These are phyloP conservation scores for Alces alces DNA, from an alignment of 2,113 vertebrate species.

Conservation along the genomic window DNA sequence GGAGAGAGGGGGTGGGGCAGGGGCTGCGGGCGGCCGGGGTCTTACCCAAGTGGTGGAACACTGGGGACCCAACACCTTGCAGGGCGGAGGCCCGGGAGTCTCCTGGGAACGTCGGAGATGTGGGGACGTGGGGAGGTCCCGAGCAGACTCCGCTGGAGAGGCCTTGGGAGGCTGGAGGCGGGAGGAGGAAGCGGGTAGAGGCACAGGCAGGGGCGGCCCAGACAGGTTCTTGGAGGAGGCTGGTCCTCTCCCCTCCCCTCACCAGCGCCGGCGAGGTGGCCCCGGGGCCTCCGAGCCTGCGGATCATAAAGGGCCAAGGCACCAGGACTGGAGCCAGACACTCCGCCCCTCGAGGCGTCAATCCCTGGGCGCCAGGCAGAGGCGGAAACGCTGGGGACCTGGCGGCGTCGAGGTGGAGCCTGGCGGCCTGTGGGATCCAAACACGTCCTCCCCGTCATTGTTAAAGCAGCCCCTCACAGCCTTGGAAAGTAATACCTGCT, in stretches of 20 bases:
- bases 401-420: background rate
- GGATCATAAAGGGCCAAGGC: background rate
- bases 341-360: background rate
- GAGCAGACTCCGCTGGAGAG: background rate
- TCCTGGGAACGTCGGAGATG: background rate
- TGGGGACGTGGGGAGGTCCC: background rate
- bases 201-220: background rate
- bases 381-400: background rate
- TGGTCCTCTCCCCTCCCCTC: background rate
- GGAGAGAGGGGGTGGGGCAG: background rate
- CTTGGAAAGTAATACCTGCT: background rate
- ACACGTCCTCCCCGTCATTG: background rate
- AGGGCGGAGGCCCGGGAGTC: background rate
- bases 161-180: background rate
- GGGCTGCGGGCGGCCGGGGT: accelerated
- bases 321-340: background rate
- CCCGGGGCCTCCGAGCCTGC: accelerated
- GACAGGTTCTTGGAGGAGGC: background rate
- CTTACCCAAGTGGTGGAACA: conserved; percentile 36
- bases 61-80: background rate
- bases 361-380: background rate
- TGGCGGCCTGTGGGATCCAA: background rate
- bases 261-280: background rate
- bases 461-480: background rate
- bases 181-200: background rate